A percentile compares a stretch with the other conserved stretches of the same genome.
phyloP scores from a whole-genome alignment of 2,888 invertebrate genomes.

The Phorcus lineatus region DNA sequence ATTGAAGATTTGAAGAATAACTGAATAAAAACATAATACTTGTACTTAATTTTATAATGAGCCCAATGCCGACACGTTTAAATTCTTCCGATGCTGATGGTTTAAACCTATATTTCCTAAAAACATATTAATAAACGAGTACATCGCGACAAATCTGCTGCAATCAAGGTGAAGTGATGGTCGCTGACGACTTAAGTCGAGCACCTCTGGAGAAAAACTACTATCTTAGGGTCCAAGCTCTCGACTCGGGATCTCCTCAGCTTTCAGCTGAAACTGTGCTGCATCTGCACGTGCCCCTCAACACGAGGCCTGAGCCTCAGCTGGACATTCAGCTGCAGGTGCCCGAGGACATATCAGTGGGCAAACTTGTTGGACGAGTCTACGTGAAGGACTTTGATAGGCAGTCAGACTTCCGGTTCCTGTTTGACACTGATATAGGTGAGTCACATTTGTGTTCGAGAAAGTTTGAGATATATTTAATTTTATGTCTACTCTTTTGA shows the following conservation, averaged over 20 bases:
- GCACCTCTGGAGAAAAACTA: background rate
- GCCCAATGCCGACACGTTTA: no score
- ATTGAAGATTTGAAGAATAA: no score
- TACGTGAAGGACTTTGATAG: background rate
- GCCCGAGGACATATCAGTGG: background rate
- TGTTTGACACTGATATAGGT: background rate
- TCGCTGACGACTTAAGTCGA: background rate
- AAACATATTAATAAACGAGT: background rate
- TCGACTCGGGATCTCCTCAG: conserved; percentile 22
- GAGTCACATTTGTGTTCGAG: no score
- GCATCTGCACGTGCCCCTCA: conserved; percentile 22
- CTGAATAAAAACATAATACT: no score
- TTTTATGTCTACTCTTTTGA: no score
- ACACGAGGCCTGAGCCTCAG: background rate
- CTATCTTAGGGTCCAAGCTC: conserved; percentile 1
- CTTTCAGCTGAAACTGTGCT: conserved; percentile 1
- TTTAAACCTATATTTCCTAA: background rate
- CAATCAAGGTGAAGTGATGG: background rate
- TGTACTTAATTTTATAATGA: no score
- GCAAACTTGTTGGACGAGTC: background rate
- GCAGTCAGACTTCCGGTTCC: background rate
- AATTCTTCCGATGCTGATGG: no score
- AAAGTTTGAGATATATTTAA: no score
- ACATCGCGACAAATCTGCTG: no score
- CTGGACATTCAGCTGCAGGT: background rate